Conservation (phyloP, 2,113 vertebrate species). For the Colius striatus region DNA sequence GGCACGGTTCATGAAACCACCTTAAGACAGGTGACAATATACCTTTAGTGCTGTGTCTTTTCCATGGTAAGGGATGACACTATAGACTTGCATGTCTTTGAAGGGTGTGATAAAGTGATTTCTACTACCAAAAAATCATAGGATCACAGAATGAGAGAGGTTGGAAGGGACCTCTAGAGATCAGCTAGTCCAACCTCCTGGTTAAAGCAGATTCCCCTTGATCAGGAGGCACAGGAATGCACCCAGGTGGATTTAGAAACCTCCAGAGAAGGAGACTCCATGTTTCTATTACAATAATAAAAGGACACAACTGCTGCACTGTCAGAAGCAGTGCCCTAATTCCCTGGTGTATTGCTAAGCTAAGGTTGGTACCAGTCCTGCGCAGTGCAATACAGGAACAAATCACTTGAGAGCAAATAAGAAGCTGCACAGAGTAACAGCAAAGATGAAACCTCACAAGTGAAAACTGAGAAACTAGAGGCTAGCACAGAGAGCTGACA, state of each 20-base stretch:
- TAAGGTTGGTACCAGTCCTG: background rate
- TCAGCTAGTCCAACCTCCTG: too few species aligned
- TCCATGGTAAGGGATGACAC: fast-evolving
- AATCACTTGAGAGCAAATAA: background rate
- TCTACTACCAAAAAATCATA: background rate
- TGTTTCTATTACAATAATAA: background rate
- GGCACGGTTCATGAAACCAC: background rate
- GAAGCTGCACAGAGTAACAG: background rate
- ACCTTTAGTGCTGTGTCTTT: background rate
- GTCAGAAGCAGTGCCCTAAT: background rate
- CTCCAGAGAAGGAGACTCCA: too few species aligned
- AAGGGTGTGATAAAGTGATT: background rate
- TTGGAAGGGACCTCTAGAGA: too few species aligned
- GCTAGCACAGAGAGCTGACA: fast-evolving
- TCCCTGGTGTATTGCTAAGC: fast-evolving
- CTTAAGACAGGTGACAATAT: background rate
- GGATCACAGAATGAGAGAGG: too few species aligned
- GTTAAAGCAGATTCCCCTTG: too few species aligned
- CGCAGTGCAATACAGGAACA: background rate
- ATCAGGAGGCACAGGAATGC: too few species aligned
- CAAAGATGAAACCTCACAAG: background rate
- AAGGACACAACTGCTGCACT: background rate
- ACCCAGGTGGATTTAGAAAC: too few species aligned
- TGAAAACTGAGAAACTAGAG: background rate
- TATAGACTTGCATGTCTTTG: background rate